phyloP scores from a whole-genome alignment of 1,140 invertebrate species.

The Drosophila novamexicana region DNA sequence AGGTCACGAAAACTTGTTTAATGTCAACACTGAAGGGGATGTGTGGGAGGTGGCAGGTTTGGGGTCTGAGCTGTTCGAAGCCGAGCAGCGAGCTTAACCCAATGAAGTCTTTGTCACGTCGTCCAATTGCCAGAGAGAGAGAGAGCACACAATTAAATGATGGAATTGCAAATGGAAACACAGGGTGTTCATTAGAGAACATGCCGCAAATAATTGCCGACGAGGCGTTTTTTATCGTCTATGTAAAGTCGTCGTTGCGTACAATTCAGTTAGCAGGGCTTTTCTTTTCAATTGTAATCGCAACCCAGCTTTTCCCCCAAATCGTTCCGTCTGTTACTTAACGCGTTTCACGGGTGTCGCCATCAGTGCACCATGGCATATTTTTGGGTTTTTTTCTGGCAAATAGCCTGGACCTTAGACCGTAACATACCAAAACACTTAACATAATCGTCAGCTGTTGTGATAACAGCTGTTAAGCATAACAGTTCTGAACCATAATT shows the following conservation, averaged over 20 bases:
- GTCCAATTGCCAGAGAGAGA: constrained; percentile 1
- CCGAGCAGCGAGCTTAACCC: constrained; percentile 11
- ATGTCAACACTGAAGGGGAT: neutral
- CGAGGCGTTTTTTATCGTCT: constrained; percentile 27
- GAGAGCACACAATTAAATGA: constrained; percentile 1
- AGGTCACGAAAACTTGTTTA: constrained; percentile 36
- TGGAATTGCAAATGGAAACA: constrained; percentile 13
- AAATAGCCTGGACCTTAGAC: neutral
- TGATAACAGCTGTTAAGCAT: neutral
- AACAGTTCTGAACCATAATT: too few species aligned
- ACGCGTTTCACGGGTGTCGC: constrained; percentile 40
- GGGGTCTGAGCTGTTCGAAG: neutral
- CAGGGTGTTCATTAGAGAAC: neutral
- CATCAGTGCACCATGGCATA: constrained; percentile 7
- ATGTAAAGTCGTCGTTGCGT: constrained; percentile 43
- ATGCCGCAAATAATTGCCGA: constrained; percentile 42
- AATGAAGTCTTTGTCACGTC: constrained; percentile 47
- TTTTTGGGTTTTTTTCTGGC: neutral
- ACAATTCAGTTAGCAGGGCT: constrained; percentile 41
- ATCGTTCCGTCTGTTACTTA: constrained; percentile 29
- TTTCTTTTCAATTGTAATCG: constrained; percentile 52
- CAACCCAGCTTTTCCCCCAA: constrained; percentile 9
- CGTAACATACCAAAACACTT: neutral
- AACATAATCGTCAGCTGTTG: neutral
- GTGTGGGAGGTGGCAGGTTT: neutral